These are phyloP conservation scores for Catharus bicknelli DNA, from an alignment of 2,113 vertebrate species.

Conservation along the genomic window DNA sequence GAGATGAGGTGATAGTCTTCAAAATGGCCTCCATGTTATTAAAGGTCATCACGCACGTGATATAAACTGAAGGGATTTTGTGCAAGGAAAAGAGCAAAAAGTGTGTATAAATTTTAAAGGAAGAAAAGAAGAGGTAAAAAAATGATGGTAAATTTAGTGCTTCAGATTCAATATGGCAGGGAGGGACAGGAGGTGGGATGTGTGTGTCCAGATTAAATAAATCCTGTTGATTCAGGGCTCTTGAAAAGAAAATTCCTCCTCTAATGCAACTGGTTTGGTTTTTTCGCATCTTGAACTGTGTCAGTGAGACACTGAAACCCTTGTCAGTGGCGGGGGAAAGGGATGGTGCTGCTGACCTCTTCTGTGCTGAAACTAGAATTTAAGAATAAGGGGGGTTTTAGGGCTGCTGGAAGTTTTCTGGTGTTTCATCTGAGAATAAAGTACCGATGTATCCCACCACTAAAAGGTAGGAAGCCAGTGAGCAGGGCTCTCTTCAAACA, in stretches of 20 bases:
- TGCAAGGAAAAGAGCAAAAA: slow-evolving; percentile 15
- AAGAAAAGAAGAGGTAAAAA: not conserved
- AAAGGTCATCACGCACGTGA: slow-evolving; percentile 46
- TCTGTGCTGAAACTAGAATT: not conserved
- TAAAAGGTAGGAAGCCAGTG: slow-evolving; percentile 21
- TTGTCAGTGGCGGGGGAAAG: not conserved
- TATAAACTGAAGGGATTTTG: slow-evolving; percentile 3
- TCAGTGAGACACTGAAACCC: not conserved
- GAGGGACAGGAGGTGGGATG: not conserved
- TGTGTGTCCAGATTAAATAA: not conserved
- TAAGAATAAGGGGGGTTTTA: not conserved
- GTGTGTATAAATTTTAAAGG: not conserved
- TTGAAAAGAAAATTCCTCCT: not conserved
- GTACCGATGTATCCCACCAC: not conserved
- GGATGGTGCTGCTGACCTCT: not conserved
- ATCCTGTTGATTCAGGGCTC: not conserved
- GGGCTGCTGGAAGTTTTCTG: slow-evolving; percentile 2
- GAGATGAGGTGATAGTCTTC: slow-evolving; percentile 50
- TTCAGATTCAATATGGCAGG: not conserved
- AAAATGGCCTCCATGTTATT: slow-evolving; percentile 4
- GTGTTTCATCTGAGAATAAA: slow-evolving; percentile 24
- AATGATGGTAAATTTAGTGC: not conserved
- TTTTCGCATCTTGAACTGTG: not conserved
- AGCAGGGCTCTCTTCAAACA: slow-evolving; percentile 43
- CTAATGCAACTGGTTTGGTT: not conserved